Percentiles rank a stretch among this genome's conserved stretches.
Conservation (phyloP, 2,888 invertebrate genomes). For the Oscheius myriophilus region DNA sequence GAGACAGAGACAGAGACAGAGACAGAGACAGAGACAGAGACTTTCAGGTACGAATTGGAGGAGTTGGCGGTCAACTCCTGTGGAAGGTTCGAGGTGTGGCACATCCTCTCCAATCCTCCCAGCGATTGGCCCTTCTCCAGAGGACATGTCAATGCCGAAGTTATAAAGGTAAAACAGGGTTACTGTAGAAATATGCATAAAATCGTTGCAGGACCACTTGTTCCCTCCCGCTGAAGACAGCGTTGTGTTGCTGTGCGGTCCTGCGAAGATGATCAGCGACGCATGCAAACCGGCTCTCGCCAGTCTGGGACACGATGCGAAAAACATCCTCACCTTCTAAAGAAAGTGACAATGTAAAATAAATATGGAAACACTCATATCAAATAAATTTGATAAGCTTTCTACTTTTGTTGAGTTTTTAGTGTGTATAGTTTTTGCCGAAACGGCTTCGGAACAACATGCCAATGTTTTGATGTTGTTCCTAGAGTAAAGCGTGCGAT, state of each 20-base stretch:
- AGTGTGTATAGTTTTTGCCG: too few relatives aligned
- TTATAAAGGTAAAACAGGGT: conserved; percentile 79
- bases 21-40: conserved; percentile 79
- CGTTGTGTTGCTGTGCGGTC: conserved; percentile 93
- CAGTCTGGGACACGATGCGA: conserved; percentile 80
- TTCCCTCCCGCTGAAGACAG: conserved; percentile 82
- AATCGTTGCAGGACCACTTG: conserved; percentile 77
- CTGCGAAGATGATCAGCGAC: conserved; percentile 94
- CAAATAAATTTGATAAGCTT: too few relatives aligned
- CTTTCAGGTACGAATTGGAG: conserved; percentile 79
- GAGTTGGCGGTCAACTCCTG: conserved; percentile 40
- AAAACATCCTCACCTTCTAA: conserved; percentile 52
- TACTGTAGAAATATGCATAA: too few relatives aligned
- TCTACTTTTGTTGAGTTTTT: too few relatives aligned
- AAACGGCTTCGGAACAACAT: too few relatives aligned
- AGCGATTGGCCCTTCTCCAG: conserved; percentile 74
- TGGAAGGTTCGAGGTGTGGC: conserved; percentile 72
- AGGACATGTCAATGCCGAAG: conserved; percentile 90
- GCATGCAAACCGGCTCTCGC: conserved; percentile 92
- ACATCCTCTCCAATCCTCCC: conserved; percentile 87
- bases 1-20: too few relatives aligned
- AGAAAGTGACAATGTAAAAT: not conserved
- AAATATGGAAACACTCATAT: too few relatives aligned
- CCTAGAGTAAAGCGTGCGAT: too few relatives aligned
- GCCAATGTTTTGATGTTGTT: too few relatives aligned